Base-by-base conservation (phyloP, 2,113 vertebrate genomes). In the Trematomus loennbergii region DNA sequence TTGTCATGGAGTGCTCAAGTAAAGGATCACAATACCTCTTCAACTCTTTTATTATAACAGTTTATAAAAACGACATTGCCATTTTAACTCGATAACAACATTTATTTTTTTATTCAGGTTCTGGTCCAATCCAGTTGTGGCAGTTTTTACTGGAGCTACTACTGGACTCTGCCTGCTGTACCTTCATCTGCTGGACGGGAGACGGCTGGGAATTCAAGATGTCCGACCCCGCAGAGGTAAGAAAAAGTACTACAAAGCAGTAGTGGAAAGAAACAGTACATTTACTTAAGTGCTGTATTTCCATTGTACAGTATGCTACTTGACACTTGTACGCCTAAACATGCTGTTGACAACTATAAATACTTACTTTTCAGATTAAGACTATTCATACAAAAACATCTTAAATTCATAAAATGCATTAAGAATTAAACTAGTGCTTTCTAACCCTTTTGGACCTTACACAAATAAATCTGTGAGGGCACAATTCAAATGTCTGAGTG, bases 151-250 rank as follows among this genome's bases (percentile, higher is more conserved):
- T 96, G 76, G 96, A 96, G 87, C 89, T 96, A 1, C 94, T 96
- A 9, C 81, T 96, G 67, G 96, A 96, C 82, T 94, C 94, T 0
- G 75, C 95, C 43, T 96, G 95, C 15, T 88, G 93, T 25, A 91
- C 88, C 13, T 95, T 96, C 70, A 96, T 96, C 83, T 93, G 57
- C 84, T 96, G 96, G 96, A 96, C 96, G 0, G 96, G 96, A 61
- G 95, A 96, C 9, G 96, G 95, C 53, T 96, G 96, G 96, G 96
- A 96, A 77, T 96, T 96, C 36, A 96, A 96, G 81, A 96, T 96
- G 90, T 96, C 95, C 0, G 95, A 96, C 80, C 96, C 96, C 33
- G 88, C 95, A 20, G 96, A 96, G 94, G 96, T 96, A 67, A 87
- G 83, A 12, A 62, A 40, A 40, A 50, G 9, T 66, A 54, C 22